Conservation (phyloP, 2,113 vertebrate genomes). For the Octodon degus region DNA sequence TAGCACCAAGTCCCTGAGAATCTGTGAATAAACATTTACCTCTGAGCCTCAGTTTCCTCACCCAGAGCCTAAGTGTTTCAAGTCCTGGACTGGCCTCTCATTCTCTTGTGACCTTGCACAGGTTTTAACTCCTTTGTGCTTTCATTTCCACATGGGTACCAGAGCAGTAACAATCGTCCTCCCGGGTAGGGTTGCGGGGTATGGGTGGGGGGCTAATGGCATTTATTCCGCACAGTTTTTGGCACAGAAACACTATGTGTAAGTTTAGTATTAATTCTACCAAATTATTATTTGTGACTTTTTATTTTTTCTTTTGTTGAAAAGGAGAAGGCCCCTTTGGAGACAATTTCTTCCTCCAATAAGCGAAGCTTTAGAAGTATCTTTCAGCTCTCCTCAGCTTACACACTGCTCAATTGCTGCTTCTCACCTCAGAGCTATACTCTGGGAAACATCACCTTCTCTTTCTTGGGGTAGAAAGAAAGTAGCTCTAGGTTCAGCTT, state of each 20-base stretch:
- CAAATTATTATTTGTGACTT: background rate
- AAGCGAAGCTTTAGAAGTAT: background rate
- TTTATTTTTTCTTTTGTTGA: background rate
- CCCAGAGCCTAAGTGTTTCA: background rate
- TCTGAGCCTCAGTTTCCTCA: background rate
- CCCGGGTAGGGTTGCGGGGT: rapidly evolving
- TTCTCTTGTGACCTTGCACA: background rate
- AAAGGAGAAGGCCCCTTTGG: background rate
- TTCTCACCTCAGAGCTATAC: background rate
- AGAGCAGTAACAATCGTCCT: background rate
- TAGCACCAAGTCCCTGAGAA: background rate
- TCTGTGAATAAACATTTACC: background rate
- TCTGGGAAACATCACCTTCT: background rate
- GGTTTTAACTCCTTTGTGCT: background rate
- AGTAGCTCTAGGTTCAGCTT: background rate
- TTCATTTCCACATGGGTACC: rapidly evolving
- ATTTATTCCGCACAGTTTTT: no score
- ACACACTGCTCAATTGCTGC: rapidly evolving
- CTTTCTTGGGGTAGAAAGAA: background rate
- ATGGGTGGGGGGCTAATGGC: background rate
- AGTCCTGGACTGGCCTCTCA: background rate
- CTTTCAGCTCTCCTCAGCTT: background rate
- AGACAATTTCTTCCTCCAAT: background rate
- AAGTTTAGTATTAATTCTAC: rapidly evolving
- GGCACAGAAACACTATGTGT: rapidly evolving